phyloP scores from a whole-genome alignment of 2,888 invertebrate genomes.

The Ormyrus rosae region DNA sequence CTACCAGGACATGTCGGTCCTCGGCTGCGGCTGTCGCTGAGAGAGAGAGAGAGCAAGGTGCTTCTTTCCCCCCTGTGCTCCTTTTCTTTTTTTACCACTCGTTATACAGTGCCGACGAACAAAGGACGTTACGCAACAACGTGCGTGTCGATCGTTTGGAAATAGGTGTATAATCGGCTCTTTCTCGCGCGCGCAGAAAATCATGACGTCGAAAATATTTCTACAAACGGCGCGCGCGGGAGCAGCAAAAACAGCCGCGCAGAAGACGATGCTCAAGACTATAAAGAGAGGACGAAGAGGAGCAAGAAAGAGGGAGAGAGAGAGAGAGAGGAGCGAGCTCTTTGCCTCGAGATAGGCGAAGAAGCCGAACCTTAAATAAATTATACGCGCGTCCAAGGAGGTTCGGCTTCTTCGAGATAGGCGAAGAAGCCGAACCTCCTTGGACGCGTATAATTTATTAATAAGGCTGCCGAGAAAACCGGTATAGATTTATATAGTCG shows the following conservation, averaged over 20 bases:
- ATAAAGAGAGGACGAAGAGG: constrained; percentile 36
- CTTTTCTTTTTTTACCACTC: constrained; percentile 10
- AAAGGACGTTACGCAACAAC: constrained; percentile 29
- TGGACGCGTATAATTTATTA: constrained; percentile 69
- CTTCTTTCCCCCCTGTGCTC: neutral
- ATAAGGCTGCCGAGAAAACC: constrained; percentile 68
- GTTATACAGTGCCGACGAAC: constrained; percentile 22
- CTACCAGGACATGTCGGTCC: constrained; percentile 99
- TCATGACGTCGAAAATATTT: too few species aligned
- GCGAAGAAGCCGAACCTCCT: constrained; percentile 65
- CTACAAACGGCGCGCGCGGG: neutral
- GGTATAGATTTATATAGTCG: constrained; percentile 66
- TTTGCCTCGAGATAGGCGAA: constrained; percentile 57
- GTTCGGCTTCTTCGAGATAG: constrained; percentile 60
- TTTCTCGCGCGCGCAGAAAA: neutral
- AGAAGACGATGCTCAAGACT: constrained; percentile 33
- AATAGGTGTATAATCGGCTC: constrained; percentile 4
- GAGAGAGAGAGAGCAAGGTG: constrained; percentile 67
- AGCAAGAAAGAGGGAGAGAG: constrained; percentile 39
- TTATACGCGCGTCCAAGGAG: constrained; percentile 67
- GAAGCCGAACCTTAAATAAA: constrained; percentile 67
- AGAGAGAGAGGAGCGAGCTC: constrained; percentile 24
- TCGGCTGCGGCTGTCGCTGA: constrained; percentile 98
- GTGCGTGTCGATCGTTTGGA: neutral
- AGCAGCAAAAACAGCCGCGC: constrained; percentile 7